These are phyloP conservation scores for Panurus biarmicus DNA, from an alignment of 2,113 vertebrate genomes.

Conservation along the genomic window DNA sequence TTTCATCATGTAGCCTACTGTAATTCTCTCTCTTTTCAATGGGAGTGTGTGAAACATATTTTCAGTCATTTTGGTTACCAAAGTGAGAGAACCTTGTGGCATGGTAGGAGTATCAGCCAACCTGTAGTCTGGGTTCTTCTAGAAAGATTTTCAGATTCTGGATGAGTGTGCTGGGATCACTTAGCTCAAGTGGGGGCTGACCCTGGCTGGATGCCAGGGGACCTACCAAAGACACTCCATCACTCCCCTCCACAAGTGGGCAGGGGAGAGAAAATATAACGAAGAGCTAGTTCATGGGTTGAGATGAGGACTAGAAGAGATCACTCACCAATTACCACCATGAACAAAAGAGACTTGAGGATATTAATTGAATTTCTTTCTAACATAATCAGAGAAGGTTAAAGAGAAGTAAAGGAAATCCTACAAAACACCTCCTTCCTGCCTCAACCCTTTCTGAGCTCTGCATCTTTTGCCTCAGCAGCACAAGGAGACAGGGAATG, in stretches of 20 bases:
- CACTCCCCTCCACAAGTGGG: background rate
- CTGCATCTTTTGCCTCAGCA: background rate
- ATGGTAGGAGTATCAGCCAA: background rate
- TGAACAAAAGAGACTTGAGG: rapidly evolving
- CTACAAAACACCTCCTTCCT: rapidly evolving
- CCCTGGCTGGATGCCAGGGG: background rate
- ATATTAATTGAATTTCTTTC: background rate
- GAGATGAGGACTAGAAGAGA: background rate
- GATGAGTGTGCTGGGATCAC: background rate
- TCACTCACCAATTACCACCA: background rate
- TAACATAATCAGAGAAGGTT: background rate
- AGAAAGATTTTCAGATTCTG: background rate
- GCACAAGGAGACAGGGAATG: background rate
- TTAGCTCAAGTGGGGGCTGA: background rate
- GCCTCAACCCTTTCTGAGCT: background rate
- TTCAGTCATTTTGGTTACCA: background rate
- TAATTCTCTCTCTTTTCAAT: background rate
- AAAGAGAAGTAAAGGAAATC: background rate
- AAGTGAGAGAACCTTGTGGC: background rate
- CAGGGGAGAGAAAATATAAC: background rate
- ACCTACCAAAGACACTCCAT: background rate
- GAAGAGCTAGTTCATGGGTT: background rate
- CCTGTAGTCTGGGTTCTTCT: background rate
- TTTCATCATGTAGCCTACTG: background rate
- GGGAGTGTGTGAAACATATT: background rate